phyloP scores from a whole-genome alignment of 2,888 invertebrate species.

The Dicranocentrus wangi region DNA sequence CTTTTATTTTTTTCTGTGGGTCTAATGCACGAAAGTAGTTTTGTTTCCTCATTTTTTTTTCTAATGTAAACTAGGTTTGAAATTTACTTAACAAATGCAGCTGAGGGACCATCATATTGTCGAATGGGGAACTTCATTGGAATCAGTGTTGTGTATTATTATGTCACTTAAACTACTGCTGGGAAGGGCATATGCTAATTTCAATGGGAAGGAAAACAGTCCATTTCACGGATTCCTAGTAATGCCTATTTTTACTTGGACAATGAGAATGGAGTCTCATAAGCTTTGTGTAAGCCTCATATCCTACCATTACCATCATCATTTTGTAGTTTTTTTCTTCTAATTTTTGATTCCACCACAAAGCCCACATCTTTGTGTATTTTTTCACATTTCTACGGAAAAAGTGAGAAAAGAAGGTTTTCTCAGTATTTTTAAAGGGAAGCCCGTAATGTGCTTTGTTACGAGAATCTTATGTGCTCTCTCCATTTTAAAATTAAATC shows the following conservation, averaged over 20 bases:
- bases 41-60: too few species aligned
- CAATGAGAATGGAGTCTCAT: too few species aligned
- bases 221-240: constrained; percentile 53
- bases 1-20: constrained; percentile 8
- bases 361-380: constrained; percentile 40
- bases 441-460: too few species aligned
- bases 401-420: constrained; percentile 26
- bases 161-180: not conserved
- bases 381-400: constrained; percentile 2
- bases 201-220: constrained; percentile 41
- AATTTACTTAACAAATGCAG: constrained; percentile 40
- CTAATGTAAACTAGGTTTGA: constrained; percentile 40
- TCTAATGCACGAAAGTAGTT: constrained; percentile 6
- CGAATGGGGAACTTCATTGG: too few species aligned
- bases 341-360: constrained; percentile 35
- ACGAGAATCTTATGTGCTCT: too few species aligned
- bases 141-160: constrained; percentile 1
- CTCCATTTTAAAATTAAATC: constrained; percentile 39
- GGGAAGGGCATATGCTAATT: constrained; percentile 55
- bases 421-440: constrained; percentile 2
- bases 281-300: constrained; percentile 7
- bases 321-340: constrained; percentile 29
- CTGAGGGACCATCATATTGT: constrained; percentile 41
- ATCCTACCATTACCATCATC: constrained; percentile 39
- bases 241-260: constrained; percentile 48